Percentiles rank a stretch among this genome's conserved stretches.
These are phyloP conservation scores for Pseudachorutes palmiensis DNA, from an alignment of 1,140 invertebrate species.

Conservation along the genomic window DNA sequence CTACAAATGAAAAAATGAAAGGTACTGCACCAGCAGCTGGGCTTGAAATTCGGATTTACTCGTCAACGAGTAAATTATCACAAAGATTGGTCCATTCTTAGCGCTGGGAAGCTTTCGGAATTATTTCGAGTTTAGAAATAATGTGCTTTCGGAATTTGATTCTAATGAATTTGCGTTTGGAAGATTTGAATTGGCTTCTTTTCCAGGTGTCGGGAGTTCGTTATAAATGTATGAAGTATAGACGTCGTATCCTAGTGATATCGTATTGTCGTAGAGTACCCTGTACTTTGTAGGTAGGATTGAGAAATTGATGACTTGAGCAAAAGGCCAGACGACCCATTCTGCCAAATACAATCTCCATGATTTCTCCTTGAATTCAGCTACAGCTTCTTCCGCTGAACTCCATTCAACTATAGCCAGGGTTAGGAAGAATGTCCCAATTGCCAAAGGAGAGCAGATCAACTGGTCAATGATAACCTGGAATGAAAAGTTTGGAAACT, in stretches of 20 bases:
- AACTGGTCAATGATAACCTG: conserved; percentile 71
- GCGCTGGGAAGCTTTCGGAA: too few species aligned
- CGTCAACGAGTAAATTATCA: too few species aligned
- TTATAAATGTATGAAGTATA: conserved; percentile 89
- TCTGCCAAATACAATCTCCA: conserved; percentile 68
- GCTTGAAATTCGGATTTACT: too few species aligned
- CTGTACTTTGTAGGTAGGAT: conserved; percentile 71
- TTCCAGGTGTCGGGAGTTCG: conserved; percentile 35
- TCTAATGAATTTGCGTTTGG: too few species aligned
- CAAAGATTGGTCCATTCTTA: too few species aligned
- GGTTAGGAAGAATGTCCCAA: conserved; percentile 70
- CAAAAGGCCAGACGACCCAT: conserved; percentile 69
- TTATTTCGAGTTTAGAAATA: too few species aligned
- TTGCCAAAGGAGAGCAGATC: conserved; percentile 75
- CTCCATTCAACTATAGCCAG: conserved; percentile 62
- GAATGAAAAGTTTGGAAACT: neutral
- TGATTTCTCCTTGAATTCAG: conserved; percentile 70
- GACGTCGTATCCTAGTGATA: conserved; percentile 81
- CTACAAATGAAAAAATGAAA: too few species aligned
- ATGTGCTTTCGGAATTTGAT: conserved; percentile 8
- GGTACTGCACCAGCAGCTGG: too few species aligned
- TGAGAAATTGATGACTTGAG: conserved; percentile 78
- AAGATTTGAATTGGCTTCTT: neutral
- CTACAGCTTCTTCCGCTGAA: conserved; percentile 53
- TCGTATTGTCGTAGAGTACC: conserved; percentile 81